Evolutionary conservation across 2,113 vertebrate genomes (phyloP), one percentile per base, ranked within the genome.

Genomic region (Chrysemys picta): DNA sequence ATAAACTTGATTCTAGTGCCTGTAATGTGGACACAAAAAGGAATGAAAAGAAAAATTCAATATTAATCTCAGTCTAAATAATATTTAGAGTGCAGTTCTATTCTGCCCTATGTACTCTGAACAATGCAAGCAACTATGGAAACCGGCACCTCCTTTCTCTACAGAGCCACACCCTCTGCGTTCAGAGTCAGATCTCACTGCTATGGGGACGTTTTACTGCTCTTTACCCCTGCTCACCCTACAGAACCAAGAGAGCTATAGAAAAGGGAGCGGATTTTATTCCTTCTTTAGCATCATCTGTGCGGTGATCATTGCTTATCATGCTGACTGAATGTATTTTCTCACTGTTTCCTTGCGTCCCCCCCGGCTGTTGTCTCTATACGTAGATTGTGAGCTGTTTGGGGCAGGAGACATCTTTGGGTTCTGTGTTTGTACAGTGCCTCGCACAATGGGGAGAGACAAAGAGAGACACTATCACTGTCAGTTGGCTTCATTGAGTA

Each of bases 31-130:
- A 80, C 25, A 50, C 0, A 0, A 56, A 47, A 45, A 49, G 8
- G 49, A 22, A 38, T 93, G 49, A 35, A 84, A 76, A 38, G 91
- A 69, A 94, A 89, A 89, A 82, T 78, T 89, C 78, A 59, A 2
- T 92, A 52, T 35, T 31, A 1, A 1, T 80, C 91, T 93, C 4
- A 0, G 11, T 22, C 19, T 16, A 75, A 92, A 78, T 92, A 38
- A 13, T 53, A 45, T 80, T 87, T 76, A 80, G 89, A 95, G 87
- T 14, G 35, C 49, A 50, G 89, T 95, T 72, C 52, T 42, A 6
- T 84, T 80, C 88, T 91, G 84, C 22, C 21, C 45, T 82, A 59
- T 88, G 80, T 49, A 6, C n/a, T 75, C 76, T 1, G 4, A 78
- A 45, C 38, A 90, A 69, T 81, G 45, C 75, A 89, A 54, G 10